These are phyloP conservation scores for Cataglyphis rosenhaueri DNA, from an alignment of 2,888 invertebrate genomes.

Conservation along the genomic window DNA sequence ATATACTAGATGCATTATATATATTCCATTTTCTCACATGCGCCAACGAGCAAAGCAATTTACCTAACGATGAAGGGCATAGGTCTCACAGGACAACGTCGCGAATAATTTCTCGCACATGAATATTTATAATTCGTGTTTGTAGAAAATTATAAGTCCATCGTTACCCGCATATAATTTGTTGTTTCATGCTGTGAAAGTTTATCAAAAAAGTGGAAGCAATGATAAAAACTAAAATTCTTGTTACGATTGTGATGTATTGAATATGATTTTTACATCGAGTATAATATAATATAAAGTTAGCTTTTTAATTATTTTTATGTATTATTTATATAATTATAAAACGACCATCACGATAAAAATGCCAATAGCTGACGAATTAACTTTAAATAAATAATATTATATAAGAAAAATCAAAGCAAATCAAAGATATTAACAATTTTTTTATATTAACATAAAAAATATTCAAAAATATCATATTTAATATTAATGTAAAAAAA, in stretches of 20 bases:
- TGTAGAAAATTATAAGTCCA: constrained; percentile 27
- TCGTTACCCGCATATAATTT: constrained; percentile 14
- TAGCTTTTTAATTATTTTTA: neutral
- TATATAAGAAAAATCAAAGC: neutral
- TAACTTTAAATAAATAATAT: neutral
- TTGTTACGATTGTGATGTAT: neutral
- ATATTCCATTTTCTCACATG: constrained; percentile 27
- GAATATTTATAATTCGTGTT: constrained; percentile 54
- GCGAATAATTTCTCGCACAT: constrained; percentile 35
- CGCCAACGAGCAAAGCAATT: constrained; percentile 53
- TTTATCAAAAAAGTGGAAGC: neutral
- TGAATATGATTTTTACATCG: constrained; percentile 15
- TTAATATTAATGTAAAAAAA: neutral
- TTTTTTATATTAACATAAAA: constrained; percentile 8
- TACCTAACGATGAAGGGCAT: constrained; percentile 51
- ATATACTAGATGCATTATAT: constrained; percentile 36
- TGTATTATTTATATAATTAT: too few species aligned
- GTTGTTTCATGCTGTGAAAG: constrained; percentile 15
- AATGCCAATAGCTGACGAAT: neutral
- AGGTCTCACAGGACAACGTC: constrained; percentile 26
- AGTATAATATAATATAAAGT: neutral
- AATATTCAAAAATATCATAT: neutral
- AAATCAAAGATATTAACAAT: neutral
- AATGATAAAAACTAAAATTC: neutral
- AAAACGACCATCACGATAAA: neutral